phyloP scores from a whole-genome alignment of 2,888 invertebrate genomes.

The Rhodophaea formosa region DNA sequence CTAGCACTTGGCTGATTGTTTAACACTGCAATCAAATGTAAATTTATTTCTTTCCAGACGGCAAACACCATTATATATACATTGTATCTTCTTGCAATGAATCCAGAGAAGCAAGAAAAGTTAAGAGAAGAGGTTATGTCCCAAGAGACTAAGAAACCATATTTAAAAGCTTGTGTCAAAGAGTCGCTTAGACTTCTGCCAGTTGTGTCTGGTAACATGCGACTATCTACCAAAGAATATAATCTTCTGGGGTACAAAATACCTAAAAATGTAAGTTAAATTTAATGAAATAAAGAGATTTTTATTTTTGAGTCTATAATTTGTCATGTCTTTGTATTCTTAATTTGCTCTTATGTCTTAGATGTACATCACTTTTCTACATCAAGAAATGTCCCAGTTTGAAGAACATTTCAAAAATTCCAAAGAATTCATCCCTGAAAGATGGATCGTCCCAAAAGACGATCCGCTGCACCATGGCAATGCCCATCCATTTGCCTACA shows the following conservation, averaged over 20 bases:
- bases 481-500: constrained; percentile 82
- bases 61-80: constrained; percentile 76
- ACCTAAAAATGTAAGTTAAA: constrained; percentile 75
- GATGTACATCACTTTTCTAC: constrained; percentile 36
- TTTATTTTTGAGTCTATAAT: not conserved
- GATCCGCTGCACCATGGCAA: constrained; percentile 65
- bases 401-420: constrained; percentile 84
- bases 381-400: constrained; percentile 83
- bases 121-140: constrained; percentile 79
- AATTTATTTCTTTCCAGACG: constrained; percentile 58
- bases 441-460: constrained; percentile 82
- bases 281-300: not conserved
- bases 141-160: constrained; percentile 64
- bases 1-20: too few relatives aligned
- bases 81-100: constrained; percentile 75
- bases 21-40: too few relatives aligned
- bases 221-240: constrained; percentile 74
- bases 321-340: too few relatives aligned
- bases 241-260: constrained; percentile 78
- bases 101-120: constrained; percentile 47
- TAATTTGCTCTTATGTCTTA: constrained; percentile 27
- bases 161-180: constrained; percentile 86
- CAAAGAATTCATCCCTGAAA: constrained; percentile 85
- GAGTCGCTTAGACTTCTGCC: constrained; percentile 84
- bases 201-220: constrained; percentile 78